A percentile compares a stretch with the other conserved stretches of the same genome.
Conservation (phyloP, 2,888 invertebrate genomes). For the Dioctria rufipes region DNA sequence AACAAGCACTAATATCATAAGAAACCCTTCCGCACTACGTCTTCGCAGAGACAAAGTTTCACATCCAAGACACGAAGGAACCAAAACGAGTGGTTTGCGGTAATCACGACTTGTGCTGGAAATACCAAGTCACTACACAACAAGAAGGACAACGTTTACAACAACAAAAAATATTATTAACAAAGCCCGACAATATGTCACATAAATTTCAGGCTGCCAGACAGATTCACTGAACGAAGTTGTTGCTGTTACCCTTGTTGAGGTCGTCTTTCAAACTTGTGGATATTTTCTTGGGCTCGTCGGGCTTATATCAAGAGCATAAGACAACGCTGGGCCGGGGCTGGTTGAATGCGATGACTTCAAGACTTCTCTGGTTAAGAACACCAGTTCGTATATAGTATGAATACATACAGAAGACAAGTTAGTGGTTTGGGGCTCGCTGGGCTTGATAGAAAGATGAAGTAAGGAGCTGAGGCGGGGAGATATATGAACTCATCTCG, state of each 20-base stretch:
- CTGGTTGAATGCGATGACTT: constrained; percentile 6
- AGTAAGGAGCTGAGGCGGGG: neutral
- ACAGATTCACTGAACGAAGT: constrained; percentile 49
- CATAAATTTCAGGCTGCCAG: constrained; percentile 56
- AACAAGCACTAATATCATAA: constrained; percentile 43
- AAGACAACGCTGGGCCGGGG: neutral
- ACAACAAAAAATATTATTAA: constrained; percentile 54
- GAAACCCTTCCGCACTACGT: constrained; percentile 40
- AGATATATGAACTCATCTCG: neutral
- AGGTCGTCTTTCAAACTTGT: constrained; percentile 52
- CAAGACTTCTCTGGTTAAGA: neutral
- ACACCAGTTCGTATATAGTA: neutral
- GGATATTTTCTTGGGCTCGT: constrained; percentile 20
- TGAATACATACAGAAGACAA: neutral
- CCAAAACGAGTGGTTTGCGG: constrained; percentile 44
- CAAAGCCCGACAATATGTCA: constrained; percentile 55
- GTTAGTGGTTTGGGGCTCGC: too few relatives aligned
- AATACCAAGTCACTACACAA: constrained; percentile 34
- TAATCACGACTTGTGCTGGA: constrained; percentile 55
- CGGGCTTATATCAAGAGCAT: constrained; percentile 8
- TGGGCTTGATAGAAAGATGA: neutral
- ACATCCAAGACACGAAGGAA: constrained; percentile 45
- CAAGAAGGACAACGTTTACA: constrained; percentile 26
- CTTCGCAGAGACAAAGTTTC: constrained; percentile 40
- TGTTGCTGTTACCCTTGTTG: constrained; percentile 43